Conservation (phyloP, 2,888 invertebrate species). For the Macropis europaea region DNA sequence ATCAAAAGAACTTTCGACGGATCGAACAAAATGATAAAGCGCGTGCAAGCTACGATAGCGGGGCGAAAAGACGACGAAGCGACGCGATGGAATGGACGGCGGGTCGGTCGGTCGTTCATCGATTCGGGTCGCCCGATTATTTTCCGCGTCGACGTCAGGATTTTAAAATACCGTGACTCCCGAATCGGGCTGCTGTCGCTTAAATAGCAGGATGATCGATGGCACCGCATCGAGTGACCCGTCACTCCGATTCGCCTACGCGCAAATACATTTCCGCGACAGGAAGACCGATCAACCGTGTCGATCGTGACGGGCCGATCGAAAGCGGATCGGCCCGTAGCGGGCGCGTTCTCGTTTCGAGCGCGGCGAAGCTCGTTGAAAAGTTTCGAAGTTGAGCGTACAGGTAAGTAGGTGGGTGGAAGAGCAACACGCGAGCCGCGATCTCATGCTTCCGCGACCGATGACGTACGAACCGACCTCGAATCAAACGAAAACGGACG, state of each 20-base stretch:
- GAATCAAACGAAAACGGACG: constrained; percentile 27
- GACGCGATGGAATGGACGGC: too few relatives aligned
- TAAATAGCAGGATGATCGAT: not conserved
- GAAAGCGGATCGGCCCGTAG: too few relatives aligned
- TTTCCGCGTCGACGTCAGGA: not conserved
- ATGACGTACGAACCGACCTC: constrained; percentile 50
- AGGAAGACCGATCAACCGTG: too few relatives aligned
- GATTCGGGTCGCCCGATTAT: not conserved
- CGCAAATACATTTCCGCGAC: too few relatives aligned
- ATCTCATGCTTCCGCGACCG: not conserved
- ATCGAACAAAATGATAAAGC: too few relatives aligned
- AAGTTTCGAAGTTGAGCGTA: constrained; percentile 2
- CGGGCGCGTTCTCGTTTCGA: too few relatives aligned
- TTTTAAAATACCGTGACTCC: not conserved
- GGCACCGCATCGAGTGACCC: not conserved
- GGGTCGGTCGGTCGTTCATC: not conserved
- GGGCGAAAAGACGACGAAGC: too few relatives aligned
- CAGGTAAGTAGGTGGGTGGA: not conserved
- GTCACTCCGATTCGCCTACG: too few relatives aligned
- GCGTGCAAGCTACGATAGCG: too few relatives aligned
- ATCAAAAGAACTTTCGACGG: not conserved
- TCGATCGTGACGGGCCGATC: too few relatives aligned
- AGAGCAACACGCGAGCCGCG: constrained; percentile 3
- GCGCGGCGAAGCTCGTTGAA: constrained; percentile 3
- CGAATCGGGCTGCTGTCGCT: too few relatives aligned